phyloP scores from a whole-genome alignment of 2,113 vertebrate genomes.

The Pluvialis apricaria region DNA sequence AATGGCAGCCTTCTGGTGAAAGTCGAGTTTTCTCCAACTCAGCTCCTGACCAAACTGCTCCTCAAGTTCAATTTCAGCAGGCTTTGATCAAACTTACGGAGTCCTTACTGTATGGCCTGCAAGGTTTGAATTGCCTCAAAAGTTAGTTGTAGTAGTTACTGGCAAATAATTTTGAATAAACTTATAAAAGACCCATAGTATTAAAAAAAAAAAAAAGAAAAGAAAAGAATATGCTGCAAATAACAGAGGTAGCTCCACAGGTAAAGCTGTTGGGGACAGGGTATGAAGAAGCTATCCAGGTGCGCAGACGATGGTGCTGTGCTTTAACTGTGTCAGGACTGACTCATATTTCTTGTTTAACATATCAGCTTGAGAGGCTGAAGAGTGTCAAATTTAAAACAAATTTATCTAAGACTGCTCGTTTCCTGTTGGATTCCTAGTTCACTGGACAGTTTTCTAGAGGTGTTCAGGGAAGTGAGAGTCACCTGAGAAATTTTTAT shows the following conservation, averaged over 20 bases:
- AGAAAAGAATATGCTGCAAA: not conserved
- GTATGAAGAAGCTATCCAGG: not conserved
- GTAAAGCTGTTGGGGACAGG: not conserved
- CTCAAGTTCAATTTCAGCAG: not conserved
- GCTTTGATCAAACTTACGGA: not conserved
- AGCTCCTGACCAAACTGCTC: not conserved
- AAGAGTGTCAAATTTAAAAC: not conserved
- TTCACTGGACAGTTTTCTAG: not conserved
- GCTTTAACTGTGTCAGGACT: not conserved
- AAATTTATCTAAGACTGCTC: not conserved
- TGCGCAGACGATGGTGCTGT: not conserved
- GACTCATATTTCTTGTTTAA: not conserved
- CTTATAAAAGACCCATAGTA: not conserved
- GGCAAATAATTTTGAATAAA: not conserved
- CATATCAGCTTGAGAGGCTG: not conserved
- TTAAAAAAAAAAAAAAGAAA: not conserved
- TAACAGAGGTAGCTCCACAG: not conserved
- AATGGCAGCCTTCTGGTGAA: not conserved
- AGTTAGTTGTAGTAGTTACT: not conserved
- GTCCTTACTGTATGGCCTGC: not conserved
- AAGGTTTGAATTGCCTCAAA: not conserved
- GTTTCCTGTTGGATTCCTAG: not conserved
- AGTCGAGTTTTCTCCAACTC: not conserved
- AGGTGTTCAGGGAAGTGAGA: not conserved
- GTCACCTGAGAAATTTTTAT: not conserved